Percentiles rank a stretch among this genome's conserved stretches.
Conservation (phyloP, 2,113 vertebrate genomes). For the Hyperopisus bebe region DNA sequence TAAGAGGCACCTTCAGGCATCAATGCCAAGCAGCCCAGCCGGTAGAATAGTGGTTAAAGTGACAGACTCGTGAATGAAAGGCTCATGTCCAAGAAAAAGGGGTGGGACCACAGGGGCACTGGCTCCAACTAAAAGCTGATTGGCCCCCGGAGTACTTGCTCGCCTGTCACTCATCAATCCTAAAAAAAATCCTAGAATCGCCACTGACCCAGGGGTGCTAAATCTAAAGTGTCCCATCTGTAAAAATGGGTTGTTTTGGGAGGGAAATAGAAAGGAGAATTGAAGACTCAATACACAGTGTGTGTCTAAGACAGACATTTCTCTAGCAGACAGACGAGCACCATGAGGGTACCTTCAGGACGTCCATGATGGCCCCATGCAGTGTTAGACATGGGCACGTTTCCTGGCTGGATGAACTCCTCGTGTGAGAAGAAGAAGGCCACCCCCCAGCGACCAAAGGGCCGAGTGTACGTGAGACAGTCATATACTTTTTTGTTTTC, state of each 20-base stretch:
- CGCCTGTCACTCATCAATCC: neutral
- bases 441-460: neutral
- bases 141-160: neutral
- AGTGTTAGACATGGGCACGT: neutral
- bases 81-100: neutral
- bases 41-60: neutral
- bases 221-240: neutral
- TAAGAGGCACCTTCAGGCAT: neutral
- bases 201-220: neutral
- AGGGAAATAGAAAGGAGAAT: neutral
- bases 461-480: neutral
- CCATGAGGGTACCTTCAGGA: no score
- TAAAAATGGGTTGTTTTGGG: neutral
- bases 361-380: no score
- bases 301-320: neutral
- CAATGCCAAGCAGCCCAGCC: neutral
- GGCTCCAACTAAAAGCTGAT: neutral
- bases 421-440: neutral
- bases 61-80: neutral
- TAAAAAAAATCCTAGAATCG: neutral
- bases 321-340: no score
- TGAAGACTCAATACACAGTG: neutral
- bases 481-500: neutral
- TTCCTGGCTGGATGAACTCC: neutral
- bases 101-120: neutral